Evolutionary conservation across 2,888 invertebrate species (phyloP).

Genomic region (Pimpla rufipes): DNA sequence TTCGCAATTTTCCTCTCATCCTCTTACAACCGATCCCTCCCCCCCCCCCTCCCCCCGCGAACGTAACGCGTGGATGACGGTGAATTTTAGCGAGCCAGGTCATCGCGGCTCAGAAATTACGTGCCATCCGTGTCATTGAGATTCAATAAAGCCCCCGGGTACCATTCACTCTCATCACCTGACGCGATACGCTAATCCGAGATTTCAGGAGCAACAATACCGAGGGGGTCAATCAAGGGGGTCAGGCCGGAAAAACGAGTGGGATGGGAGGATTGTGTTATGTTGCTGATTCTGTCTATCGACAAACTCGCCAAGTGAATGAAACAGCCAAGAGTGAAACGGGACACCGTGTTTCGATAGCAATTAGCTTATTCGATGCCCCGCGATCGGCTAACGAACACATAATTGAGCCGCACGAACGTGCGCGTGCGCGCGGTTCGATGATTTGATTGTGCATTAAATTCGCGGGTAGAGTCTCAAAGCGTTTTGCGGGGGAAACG

Average conservation of each 20-base stretch:
- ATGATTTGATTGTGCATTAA: not conserved
- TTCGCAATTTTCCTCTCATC: not conserved
- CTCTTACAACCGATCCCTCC: not conserved
- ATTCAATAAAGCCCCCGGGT: not conserved
- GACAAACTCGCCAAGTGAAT: not conserved
- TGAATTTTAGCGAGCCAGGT: not conserved
- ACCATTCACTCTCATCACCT: not conserved
- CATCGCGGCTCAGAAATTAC: not conserved
- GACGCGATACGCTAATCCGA: not conserved
- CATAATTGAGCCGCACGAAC: not conserved
- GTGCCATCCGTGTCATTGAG: constrained; percentile 4
- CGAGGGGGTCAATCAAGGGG: not conserved
- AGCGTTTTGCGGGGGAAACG: not conserved
- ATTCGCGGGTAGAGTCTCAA: not conserved
- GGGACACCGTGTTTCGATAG: not conserved
- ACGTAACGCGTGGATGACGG: not conserved
- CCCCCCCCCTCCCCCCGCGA: not conserved
- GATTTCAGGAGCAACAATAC: not conserved
- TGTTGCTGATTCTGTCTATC: not conserved
- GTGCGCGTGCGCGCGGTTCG: not conserved
- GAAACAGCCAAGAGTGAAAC: not conserved
- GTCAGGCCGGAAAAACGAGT: not conserved
- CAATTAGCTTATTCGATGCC: not conserved
- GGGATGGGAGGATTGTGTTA: not conserved
- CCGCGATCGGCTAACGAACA: constrained; percentile 4